Base-by-base conservation (phyloP, 2,113 vertebrate species). In the Crypturellus undulatus region DNA sequence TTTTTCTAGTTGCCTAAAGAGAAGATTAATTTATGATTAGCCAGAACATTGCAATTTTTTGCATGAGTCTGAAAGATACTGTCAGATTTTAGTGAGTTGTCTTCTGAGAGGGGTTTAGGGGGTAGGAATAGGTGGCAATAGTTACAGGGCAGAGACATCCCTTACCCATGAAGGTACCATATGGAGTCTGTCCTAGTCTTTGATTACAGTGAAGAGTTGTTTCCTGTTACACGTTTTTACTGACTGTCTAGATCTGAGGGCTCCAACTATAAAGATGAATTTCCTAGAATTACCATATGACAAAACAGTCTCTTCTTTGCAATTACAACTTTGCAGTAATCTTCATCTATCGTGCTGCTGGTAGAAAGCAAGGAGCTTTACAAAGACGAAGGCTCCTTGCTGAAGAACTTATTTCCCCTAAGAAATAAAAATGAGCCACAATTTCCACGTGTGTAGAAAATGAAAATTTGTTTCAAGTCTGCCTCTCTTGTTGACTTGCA, bases 401-500 rank as follows among this genome's bases (percentile, higher is more conserved):
- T 45, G 26, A 77, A 89, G 14, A 73, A 32, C 45, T 56, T 34
- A 47, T 56, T 88, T 86, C 36, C 62, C 86, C 38, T 68, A 86
- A 71, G 51, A 83, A 95, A 80, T 11, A 34, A 78, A 38, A 91
- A 38, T 24, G 89, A 56, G 54, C 62, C 9, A 77, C 51, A 56
- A 1, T 64, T 91, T 78, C 60, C 20, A 58, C 72, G 71, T 47
- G 54, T 51, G 79, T 64, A 83, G 76, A 90, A 92, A 92, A 94
- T 88, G n/a, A 92, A 82, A 85, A 40, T 64, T 26, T 56, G 36
- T 60, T 88, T 83, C 68, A 90, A 15, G 87, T 89, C 75, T 88
- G 70, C 63, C 38, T 93, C 70, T 60, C 54, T 59, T 77, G 85
- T 91, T 84, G 90, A 87, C 89, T 83, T 94, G 32, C 38, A 70